Evolutionary conservation across 2,113 vertebrate genomes (phyloP).

Genomic region (Ellobius talpinus): DNA sequence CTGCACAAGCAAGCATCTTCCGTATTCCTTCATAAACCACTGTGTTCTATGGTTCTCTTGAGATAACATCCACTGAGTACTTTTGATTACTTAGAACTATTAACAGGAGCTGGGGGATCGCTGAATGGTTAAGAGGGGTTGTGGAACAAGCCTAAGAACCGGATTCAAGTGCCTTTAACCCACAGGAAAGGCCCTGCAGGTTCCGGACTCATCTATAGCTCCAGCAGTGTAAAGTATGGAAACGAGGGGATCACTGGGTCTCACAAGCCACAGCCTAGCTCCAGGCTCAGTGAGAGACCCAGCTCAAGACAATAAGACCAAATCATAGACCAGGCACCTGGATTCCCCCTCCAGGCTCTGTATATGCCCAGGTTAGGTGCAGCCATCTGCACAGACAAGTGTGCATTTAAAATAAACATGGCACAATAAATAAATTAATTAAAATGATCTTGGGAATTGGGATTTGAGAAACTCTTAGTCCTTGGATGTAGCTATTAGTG

Average conservation of each 20-base stretch:
- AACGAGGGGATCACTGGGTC: too few species aligned
- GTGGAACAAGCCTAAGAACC: neutral
- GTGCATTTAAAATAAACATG: neutral
- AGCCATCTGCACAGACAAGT: neutral
- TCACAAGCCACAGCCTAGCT: too few species aligned
- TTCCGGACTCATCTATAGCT: neutral
- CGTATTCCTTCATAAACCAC: neutral
- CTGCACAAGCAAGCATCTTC: accelerated
- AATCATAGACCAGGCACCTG: neutral
- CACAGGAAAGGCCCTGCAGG: neutral
- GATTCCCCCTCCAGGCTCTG: too few species aligned
- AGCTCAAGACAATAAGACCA: neutral
- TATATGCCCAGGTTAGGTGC: neutral
- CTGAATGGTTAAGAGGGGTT: neutral
- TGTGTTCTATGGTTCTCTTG: neutral
- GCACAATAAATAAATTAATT: neutral
- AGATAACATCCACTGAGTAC: accelerated
- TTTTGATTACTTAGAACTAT: neutral
- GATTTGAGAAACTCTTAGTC: neutral
- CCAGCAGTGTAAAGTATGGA: neutral
- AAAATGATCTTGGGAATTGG: neutral
- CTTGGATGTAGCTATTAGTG: neutral
- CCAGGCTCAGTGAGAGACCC: neutral
- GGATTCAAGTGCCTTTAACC: neutral
- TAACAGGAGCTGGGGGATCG: neutral